Evolutionary conservation across 2,888 invertebrate genomes (phyloP), one percentile per base, ranked within the genome.

Genomic region (Amphiduros pacificus): DNA sequence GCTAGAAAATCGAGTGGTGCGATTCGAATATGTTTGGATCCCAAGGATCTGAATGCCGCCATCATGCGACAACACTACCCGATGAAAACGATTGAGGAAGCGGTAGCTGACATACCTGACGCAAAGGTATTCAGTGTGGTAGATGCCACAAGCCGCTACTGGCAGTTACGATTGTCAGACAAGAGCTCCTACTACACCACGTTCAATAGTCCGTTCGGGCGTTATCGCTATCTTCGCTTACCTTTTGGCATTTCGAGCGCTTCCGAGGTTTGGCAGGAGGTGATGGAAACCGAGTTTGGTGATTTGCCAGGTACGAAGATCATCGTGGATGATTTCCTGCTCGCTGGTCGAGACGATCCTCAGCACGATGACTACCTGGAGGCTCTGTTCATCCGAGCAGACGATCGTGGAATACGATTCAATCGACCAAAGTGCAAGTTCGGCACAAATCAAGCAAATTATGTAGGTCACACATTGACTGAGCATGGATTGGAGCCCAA

Each of bases 31-130:
- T 71, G 70, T 32, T 56, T 71, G 9, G 66, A 71, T 51, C 70
- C 67, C 1, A 63, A 55, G 17, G 68, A 70, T 40, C 24, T 71
- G 11, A 70, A 69, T 57, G 63, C 63, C 50, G 64, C 61, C 0
- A 65, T 68, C 2, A 60, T 60, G 36, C 22, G 68, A n/a, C 69
- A 65, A 48, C 66, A 68, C 32, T 61, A 70, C 48, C 68, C 65
- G 0, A 69, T 70, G 55, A 63, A 48, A 56, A 69, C 68, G n/a
- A 54, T 71, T 17, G 67, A 72, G n/a, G 70, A 73, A 22, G 63
- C 70, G 3, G 49, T 70, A 9, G 52, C 61, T n/a, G 44, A 58
- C n/a, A 66, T 69, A 48, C 68, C 69, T 9, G 62, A 59, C 9
- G 67, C 67, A 1, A 66, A 44, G 28, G 27, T 49, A 3, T 71